Evolutionary conservation across 2,797 vertebrate genomes (phyloP).

Genomic region (Hybognathus amarus): DNA sequence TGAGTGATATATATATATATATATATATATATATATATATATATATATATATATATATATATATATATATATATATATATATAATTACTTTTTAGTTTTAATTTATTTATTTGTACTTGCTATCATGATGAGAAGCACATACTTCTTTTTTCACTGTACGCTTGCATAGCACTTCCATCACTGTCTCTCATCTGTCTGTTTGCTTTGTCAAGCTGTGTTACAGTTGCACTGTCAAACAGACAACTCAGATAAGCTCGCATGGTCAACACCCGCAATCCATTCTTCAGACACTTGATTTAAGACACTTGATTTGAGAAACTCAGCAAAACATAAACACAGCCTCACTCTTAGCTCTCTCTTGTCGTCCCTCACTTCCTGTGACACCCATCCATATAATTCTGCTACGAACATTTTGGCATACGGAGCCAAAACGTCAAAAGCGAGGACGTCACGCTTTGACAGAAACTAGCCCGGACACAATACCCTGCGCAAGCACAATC

Average conservation of each 20-base stretch:
- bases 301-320: slow-evolving; percentile 50
- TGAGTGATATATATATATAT: too few species aligned
- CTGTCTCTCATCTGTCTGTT: slow-evolving; percentile 46
- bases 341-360: slow-evolving; percentile 20
- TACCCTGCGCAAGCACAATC: slow-evolving; percentile 37
- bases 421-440: slow-evolving; percentile 51
- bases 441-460: slow-evolving; percentile 54
- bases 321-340: slow-evolving; percentile 45
- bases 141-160: not conserved
- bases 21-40: too few species aligned
- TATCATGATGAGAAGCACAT: not conserved
- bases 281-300: slow-evolving; percentile 52
- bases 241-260: slow-evolving; percentile 54
- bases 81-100: not conserved
- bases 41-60: too few species aligned
- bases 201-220: slow-evolving; percentile 40
- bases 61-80: not conserved
- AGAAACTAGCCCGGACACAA: slow-evolving; percentile 55
- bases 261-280: slow-evolving; percentile 54
- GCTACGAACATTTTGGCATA: slow-evolving; percentile 29
- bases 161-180: slow-evolving; percentile 28
- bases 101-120: not conserved
- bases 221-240: slow-evolving; percentile 52
- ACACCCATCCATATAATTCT: slow-evolving; percentile 33
- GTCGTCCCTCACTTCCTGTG: slow-evolving; percentile 20